A percentile compares a stretch with the other conserved stretches of the same genome.
phyloP scores from a whole-genome alignment of 2,888 invertebrate species.

The Entomobrya proxima region DNA sequence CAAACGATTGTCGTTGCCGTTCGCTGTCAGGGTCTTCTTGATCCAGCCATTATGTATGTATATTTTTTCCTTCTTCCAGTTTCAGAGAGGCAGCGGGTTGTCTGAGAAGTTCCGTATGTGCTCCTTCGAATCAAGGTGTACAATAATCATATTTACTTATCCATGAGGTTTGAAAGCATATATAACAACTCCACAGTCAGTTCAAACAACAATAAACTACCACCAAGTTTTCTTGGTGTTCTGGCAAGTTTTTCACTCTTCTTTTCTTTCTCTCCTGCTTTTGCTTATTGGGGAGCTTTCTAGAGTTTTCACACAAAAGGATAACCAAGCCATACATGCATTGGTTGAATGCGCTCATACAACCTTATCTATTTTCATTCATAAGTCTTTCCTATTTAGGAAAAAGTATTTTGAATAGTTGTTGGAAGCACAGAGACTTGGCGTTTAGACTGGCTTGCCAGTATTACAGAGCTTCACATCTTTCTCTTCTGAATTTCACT shows the following conservation, averaged over 20 bases:
- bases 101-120: background rate
- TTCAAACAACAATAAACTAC: constrained; percentile 35
- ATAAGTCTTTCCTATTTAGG: too few species aligned
- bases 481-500: constrained; percentile 23
- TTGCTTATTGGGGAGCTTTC: background rate
- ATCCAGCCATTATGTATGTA: too few species aligned
- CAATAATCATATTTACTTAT: background rate
- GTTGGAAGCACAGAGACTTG: background rate
- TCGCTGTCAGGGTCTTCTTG: constrained; percentile 40
- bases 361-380: background rate
- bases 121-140: constrained; percentile 20
- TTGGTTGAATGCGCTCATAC: too few species aligned
- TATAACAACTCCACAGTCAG: background rate
- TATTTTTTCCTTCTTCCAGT: background rate
- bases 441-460: too few species aligned
- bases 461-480: background rate
- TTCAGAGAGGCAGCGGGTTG: background rate
- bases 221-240: constrained; percentile 12
- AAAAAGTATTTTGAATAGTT: too few species aligned
- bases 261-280: background rate
- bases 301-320: constrained; percentile 19
- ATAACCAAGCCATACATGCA: too few species aligned
- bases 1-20: background rate
- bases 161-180: background rate
- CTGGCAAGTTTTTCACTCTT: constrained; percentile 5